Conservation (phyloP, 2,888 invertebrate genomes). For the Orthonevra nobilis region DNA sequence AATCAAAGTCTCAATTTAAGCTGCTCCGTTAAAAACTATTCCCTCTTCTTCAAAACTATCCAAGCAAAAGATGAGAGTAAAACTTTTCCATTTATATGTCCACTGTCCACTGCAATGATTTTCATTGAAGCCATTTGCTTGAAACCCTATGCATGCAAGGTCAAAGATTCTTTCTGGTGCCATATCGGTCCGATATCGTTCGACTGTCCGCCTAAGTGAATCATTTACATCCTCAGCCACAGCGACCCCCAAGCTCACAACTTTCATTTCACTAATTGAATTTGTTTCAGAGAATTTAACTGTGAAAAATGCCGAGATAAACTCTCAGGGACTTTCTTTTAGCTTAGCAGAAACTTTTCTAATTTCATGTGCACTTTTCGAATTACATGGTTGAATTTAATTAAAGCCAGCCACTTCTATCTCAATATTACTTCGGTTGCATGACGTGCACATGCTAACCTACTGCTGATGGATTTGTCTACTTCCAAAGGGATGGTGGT, state of each 20-base stretch:
- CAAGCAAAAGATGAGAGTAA: too few species aligned
- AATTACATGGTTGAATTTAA: slow-evolving; percentile 65
- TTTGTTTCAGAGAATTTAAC: slow-evolving; percentile 66
- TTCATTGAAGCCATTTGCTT: background rate
- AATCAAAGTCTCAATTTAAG: too few species aligned
- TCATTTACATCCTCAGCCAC: slow-evolving; percentile 26
- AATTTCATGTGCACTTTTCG: slow-evolving; percentile 68
- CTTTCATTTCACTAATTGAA: slow-evolving; percentile 62
- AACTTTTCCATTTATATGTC: too few species aligned
- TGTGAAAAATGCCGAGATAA: slow-evolving; percentile 57
- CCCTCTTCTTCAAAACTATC: too few species aligned
- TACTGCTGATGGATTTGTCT: slow-evolving; percentile 50
- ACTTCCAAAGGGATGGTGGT: slow-evolving; percentile 32
- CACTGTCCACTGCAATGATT: background rate
- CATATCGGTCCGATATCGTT: background rate
- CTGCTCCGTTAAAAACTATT: too few species aligned
- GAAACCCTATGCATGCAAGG: background rate
- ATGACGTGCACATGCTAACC: slow-evolving; percentile 29
- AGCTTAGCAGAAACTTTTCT: slow-evolving; percentile 66
- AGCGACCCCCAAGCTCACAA: slow-evolving; percentile 2
- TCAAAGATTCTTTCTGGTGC: slow-evolving; percentile 12
- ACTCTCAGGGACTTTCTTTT: slow-evolving; percentile 59
- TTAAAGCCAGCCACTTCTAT: slow-evolving; percentile 57
- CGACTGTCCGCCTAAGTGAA: slow-evolving; percentile 7
- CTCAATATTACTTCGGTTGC: slow-evolving; percentile 48